These are phyloP conservation scores for Lepidurus packardi DNA, from an alignment of 1,140 invertebrate species.

Conservation along the genomic window DNA sequence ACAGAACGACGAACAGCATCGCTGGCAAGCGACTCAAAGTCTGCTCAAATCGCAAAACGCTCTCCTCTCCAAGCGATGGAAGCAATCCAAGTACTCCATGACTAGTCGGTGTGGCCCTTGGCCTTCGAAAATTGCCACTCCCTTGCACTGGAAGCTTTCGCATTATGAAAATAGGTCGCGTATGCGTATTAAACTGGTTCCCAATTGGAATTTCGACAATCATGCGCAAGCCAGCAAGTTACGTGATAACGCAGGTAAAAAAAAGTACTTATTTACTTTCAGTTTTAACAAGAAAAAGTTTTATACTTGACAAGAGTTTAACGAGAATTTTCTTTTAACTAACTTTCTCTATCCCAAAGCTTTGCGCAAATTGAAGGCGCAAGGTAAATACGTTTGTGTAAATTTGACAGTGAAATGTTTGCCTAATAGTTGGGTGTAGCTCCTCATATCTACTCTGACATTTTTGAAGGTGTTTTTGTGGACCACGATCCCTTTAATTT, in stretches of 20 bases:
- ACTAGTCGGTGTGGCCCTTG: conserved; percentile 55
- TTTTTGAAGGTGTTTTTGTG: not conserved
- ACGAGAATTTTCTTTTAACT: too few species aligned
- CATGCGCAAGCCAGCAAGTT: conserved; percentile 57
- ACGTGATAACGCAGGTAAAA: conserved; percentile 55
- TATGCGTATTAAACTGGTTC: conserved; percentile 58
- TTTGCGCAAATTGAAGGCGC: not conserved
- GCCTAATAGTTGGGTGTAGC: not conserved
- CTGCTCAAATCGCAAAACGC: conserved; percentile 50
- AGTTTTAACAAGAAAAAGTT: not conserved
- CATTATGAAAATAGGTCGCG: conserved; percentile 58
- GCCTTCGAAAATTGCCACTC: conserved; percentile 42
- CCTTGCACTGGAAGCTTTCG: conserved; percentile 55
- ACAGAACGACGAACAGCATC: conserved; percentile 49
- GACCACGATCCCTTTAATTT: conserved; percentile 30
- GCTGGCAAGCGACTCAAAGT: conserved; percentile 48
- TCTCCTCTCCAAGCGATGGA: conserved; percentile 52
- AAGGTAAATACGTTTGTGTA: not conserved
- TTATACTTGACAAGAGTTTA: too few species aligned
- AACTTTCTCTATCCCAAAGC: not conserved
- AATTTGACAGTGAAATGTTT: not conserved
- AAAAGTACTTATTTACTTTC: not conserved
- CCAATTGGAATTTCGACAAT: conserved; percentile 51
- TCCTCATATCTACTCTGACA: not conserved
- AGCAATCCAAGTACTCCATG: conserved; percentile 50